phyloP scores from a whole-genome alignment of 1,140 invertebrate genomes.

The Mycetomoellerius zeteki region DNA sequence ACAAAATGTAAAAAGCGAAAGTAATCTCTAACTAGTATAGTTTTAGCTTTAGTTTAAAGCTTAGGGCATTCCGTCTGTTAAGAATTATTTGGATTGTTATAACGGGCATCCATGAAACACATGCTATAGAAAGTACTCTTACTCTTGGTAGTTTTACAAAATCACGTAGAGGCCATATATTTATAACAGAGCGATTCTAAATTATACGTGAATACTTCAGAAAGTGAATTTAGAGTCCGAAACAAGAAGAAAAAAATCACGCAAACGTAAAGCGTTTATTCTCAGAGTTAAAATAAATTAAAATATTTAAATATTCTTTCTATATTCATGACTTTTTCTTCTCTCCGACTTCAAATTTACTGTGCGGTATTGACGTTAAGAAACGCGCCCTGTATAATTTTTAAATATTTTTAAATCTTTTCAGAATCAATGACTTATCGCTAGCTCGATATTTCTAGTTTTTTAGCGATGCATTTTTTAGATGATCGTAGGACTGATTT shows the following conservation, averaged over 20 bases:
- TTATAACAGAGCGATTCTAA: not conserved
- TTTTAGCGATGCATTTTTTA: not conserved
- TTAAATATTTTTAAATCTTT: constrained; percentile 24
- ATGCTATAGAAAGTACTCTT: not conserved
- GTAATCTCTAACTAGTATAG: constrained; percentile 77
- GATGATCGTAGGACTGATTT: not conserved
- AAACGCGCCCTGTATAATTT: not conserved
- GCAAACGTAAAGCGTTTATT: not conserved
- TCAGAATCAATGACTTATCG: not conserved
- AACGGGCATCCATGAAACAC: not conserved
- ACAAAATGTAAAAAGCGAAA: constrained; percentile 88
- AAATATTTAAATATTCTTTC: not conserved
- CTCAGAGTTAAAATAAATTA: not conserved
- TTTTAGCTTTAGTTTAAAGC: too few relatives aligned
- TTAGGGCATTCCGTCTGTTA: not conserved
- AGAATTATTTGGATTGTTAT: constrained; percentile 42
- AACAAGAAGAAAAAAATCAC: not conserved
- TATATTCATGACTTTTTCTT: not conserved
- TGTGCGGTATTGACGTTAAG: not conserved
- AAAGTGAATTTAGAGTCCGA: not conserved
- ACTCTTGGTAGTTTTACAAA: constrained; percentile 50
- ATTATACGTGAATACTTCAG: constrained; percentile 16
- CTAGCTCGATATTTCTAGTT: not conserved
- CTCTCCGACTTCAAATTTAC: not conserved
- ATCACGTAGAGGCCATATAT: constrained; percentile 31